These are phyloP conservation scores for Pelmatolapia mariae DNA, from an alignment of 2,113 vertebrate genomes.

Conservation along the genomic window DNA sequence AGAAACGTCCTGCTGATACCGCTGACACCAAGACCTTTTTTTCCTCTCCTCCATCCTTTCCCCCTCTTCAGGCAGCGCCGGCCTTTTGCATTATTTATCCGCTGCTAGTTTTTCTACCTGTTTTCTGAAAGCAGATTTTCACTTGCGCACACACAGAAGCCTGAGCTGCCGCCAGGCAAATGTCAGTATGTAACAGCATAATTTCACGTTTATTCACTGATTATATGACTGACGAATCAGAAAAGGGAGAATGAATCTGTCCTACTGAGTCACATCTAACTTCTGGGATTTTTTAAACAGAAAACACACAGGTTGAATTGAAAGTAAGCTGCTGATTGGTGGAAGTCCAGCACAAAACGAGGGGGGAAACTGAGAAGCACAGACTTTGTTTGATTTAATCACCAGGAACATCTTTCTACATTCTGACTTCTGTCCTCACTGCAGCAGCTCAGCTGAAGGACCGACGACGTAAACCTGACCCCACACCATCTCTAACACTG, in stretches of 20 bases:
- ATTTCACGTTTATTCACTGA: not conserved
- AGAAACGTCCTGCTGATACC: conserved; percentile 11
- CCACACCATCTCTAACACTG: not conserved
- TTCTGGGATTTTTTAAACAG: not conserved
- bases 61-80: not conserved
- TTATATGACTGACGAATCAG: not conserved
- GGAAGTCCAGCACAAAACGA: not conserved
- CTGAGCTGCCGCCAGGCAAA: not conserved
- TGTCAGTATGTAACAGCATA: not conserved
- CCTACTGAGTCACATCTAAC: not conserved
- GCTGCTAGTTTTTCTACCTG: not conserved
- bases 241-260: not conserved
- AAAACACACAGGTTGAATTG: not conserved
- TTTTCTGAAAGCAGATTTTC: not conserved
- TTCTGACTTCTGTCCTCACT: not conserved
- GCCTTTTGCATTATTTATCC: not conserved
- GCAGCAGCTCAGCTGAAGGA: not conserved
- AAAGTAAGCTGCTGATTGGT: not conserved
- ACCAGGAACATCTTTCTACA: not conserved
- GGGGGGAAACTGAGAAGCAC: not conserved
- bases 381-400: not conserved
- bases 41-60: not conserved
- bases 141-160: not conserved
- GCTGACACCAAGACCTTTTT: conserved; percentile 1
- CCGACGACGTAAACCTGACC: not conserved